Base-by-base conservation (phyloP, 2,888 invertebrate genomes). In the Tetropium fuscum region DNA sequence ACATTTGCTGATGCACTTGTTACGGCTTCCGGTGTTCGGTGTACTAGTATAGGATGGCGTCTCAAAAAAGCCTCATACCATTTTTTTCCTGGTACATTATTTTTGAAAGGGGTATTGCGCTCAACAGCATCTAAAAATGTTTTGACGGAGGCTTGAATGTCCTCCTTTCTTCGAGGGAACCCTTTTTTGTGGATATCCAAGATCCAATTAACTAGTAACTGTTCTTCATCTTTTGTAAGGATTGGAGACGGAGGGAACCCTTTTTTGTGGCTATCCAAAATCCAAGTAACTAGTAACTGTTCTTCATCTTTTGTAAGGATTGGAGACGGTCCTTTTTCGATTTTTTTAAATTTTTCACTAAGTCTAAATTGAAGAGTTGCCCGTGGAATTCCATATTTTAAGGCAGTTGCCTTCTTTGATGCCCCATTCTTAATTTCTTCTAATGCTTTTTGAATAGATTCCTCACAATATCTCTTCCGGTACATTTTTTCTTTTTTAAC, bases 51-150 rank as follows among this genome's bases (percentile, higher is more conserved):
- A 11, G 74, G 71, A 55, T 74, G 73, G 13, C 73, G 53, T 36
- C 60, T 58, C 40, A 73, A 41, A 57, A 72, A 73, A 10, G 66
- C 53, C 16, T 43, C 25, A 41, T 58, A 66, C 61, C 57, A 62
- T 15, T 49, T 40, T 32, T 55, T 45, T 22, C 58, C 58, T 1
- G 36, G 16, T 11, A 36, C 36, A 36, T 36, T 36, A 10, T 36
- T 11, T 3, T 36, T 36, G 11, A 36, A 36, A 18, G 36, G 36
- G 10, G 16, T 36, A 10, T 36, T 36, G 13, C 10, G 36, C 13
- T 36, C 36, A 36, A 36, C 36, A 3, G 36, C n/a, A 36, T 36
- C 63, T 43, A 30, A 51, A 44, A 53, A 11, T 36, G n/a, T 27
- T 13, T 18, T 60, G 45, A 63, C 60, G 13, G 36, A 36, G 7